Evolutionary conservation across 1,140 invertebrate species (phyloP).

Genomic region (Drosophila nigromelanica): DNA sequence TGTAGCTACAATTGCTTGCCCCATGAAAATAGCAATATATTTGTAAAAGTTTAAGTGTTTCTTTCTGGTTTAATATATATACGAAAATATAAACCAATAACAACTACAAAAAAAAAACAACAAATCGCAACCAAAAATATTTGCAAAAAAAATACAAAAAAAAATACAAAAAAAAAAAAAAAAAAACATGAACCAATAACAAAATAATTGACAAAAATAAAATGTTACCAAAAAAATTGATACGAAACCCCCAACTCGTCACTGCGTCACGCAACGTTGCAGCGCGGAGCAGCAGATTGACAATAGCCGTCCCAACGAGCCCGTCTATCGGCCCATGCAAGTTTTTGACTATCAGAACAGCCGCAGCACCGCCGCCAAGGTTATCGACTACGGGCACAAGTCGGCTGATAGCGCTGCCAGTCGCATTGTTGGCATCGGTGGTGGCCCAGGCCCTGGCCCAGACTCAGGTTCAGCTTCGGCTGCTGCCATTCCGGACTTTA

Average conservation of each 20-base stretch:
- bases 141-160: constrained; percentile 39
- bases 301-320: constrained; percentile 34
- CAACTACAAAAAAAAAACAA: constrained; percentile 8
- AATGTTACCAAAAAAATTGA: constrained; percentile 27
- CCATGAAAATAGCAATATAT: constrained; percentile 31
- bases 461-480: not conserved
- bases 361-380: constrained; percentile 85
- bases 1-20: constrained; percentile 16
- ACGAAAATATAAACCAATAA: constrained; percentile 12
- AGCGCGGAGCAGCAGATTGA: constrained; percentile 42
- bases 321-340: constrained; percentile 71
- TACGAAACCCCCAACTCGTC: constrained; percentile 46
- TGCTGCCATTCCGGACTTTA: constrained; percentile 47
- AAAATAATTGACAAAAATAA: constrained; percentile 23
- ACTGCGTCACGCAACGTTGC: constrained; percentile 55
- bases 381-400: constrained; percentile 90
- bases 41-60: constrained; percentile 72
- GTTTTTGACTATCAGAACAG: constrained; percentile 80
- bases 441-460: not conserved
- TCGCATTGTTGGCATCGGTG: constrained; percentile 2
- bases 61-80: constrained; percentile 48
- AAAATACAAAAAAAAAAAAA: constrained; percentile 16
- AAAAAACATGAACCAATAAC: constrained; percentile 24
- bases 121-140: constrained; percentile 14
- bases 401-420: constrained; percentile 29